Conservation (phyloP, 2,797 vertebrate species). For the Chelmon rostratus region DNA sequence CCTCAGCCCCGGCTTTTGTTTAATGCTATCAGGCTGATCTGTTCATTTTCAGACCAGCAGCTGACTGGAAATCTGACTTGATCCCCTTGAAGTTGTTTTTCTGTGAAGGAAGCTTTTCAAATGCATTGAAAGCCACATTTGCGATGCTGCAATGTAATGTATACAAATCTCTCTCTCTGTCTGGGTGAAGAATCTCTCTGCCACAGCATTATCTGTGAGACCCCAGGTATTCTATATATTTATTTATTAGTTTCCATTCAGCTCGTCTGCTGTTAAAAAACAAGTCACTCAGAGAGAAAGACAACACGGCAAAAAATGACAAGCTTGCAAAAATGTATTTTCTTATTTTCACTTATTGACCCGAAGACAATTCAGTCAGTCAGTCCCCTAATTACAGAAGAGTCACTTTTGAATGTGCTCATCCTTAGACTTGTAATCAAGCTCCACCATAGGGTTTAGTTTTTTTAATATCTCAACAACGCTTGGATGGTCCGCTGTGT, state of each 20-base stretch:
- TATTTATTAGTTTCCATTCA: not conserved
- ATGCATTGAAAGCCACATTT: not conserved
- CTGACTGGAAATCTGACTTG: constrained; percentile 27
- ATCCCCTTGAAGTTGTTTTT: constrained; percentile 25
- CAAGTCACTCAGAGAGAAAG: not conserved
- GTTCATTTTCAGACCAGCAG: constrained; percentile 29
- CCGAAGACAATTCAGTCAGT: not conserved
- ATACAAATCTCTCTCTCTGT: not conserved
- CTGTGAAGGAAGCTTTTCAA: not conserved
- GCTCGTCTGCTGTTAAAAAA: not conserved
- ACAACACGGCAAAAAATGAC: not conserved
- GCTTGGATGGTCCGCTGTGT: no score
- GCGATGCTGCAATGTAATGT: not conserved
- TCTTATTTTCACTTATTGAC: not conserved
- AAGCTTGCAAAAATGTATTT: not conserved
- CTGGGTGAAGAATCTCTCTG: not conserved
- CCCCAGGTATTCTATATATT: not conserved
- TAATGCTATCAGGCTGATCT: constrained; percentile 21
- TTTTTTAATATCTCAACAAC: no score
- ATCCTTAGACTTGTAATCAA: no score
- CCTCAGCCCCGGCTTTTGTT: constrained; percentile 38
- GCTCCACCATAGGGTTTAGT: no score
- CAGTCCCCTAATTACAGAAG: not conserved
- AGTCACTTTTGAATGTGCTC: no score
- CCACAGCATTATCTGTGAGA: not conserved